Percentiles rank a stretch among this genome's conserved stretches.
These are phyloP conservation scores for Drosophila multiciliata DNA, from an alignment of 2,888 invertebrate species.

Conservation along the genomic window DNA sequence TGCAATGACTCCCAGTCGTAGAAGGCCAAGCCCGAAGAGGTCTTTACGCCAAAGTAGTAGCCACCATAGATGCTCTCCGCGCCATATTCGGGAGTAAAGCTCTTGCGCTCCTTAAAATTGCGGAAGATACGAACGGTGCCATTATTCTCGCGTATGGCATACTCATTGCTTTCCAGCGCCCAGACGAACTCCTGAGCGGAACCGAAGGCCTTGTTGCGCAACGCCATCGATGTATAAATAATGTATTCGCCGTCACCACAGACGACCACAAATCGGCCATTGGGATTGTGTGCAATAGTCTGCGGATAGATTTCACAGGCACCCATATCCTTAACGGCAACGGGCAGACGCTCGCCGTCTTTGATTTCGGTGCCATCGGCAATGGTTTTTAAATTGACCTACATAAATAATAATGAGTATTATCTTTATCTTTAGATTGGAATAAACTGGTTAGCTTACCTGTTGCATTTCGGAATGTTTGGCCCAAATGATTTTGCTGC, in stretches of 20 bases:
- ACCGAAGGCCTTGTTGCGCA: constrained; percentile 99
- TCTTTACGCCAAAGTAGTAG: constrained; percentile 94
- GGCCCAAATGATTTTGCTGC: constrained; percentile 99
- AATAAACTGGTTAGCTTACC: constrained; percentile 59
- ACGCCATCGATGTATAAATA: constrained; percentile 99
- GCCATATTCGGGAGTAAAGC: constrained; percentile 98
- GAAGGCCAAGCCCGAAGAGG: constrained; percentile 96
- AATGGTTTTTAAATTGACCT: constrained; percentile 83
- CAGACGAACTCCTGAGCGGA: constrained; percentile 99
- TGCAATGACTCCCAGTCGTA: constrained; percentile 99
- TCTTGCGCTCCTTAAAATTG: constrained; percentile 98
- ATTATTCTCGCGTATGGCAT: constrained; percentile 94
- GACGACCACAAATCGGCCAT: constrained; percentile 96
- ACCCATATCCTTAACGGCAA: constrained; percentile 99
- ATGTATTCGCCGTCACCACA: constrained; percentile 99
- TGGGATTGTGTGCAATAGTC: constrained; percentile 98
- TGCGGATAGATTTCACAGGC: constrained; percentile 99
- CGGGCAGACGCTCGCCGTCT: constrained; percentile 96
- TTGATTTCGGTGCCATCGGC: constrained; percentile 89
- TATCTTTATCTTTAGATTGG: background rate
- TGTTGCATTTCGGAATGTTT: constrained; percentile 99
- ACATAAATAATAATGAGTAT: background rate
- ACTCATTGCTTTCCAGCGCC: constrained; percentile 98
- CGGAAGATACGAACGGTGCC: constrained; percentile 97
- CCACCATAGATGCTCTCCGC: constrained; percentile 98